Evolutionary conservation across 2,113 vertebrate genomes (phyloP).

Genomic region (Poecile atricapillus): DNA sequence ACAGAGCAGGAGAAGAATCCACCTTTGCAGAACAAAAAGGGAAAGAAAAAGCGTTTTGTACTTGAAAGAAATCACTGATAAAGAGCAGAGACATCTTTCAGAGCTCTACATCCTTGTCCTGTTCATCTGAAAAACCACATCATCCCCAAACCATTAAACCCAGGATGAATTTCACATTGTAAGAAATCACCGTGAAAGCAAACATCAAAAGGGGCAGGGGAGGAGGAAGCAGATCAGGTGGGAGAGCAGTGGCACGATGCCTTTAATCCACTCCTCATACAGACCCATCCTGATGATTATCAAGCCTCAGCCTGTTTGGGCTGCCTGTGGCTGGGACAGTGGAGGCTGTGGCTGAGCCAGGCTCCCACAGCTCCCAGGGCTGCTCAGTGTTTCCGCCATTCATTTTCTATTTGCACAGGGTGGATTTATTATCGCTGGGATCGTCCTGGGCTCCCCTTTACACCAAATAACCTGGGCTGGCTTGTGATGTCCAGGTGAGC

Average conservation of each 20-base stretch:
- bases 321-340: neutral
- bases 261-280: neutral
- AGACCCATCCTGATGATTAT: neutral
- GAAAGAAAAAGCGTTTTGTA: slow-evolving; percentile 19
- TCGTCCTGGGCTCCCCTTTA: neutral
- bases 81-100: slow-evolving; percentile 49
- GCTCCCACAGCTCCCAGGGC: neutral
- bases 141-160: slow-evolving; percentile 18
- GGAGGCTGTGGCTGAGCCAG: neutral
- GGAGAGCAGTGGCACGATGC: neutral
- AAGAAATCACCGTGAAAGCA: neutral
- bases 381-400: neutral
- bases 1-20: slow-evolving; percentile 31
- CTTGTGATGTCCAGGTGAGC: neutral
- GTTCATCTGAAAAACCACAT: slow-evolving; percentile 15
- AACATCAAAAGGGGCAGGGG: slow-evolving; percentile 48
- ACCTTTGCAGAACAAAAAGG: neutral
- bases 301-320: neutral
- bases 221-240: slow-evolving; percentile 39
- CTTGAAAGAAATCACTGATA: slow-evolving; percentile 12
- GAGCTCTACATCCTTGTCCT: slow-evolving; percentile 24
- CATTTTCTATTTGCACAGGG: neutral
- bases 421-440: neutral
- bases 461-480: neutral
- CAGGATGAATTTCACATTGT: slow-evolving; percentile 33